Conservation (phyloP, 2,888 invertebrate species). For the Erebia palarica region DNA sequence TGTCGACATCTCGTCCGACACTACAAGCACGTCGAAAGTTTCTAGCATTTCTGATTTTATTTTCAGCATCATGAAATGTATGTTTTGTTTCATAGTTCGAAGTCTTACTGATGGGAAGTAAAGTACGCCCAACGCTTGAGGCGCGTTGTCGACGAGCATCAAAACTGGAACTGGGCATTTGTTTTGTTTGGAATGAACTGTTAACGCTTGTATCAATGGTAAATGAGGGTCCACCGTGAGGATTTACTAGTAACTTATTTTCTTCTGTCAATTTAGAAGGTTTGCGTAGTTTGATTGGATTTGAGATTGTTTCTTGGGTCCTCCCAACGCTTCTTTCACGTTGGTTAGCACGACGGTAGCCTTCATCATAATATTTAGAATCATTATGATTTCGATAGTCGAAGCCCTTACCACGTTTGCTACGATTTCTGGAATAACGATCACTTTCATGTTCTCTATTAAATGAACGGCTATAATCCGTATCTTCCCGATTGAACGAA, state of each 20-base stretch:
- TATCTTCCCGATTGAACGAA: slow-evolving; percentile 41
- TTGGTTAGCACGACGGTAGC: slow-evolving; percentile 40
- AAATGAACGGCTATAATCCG: slow-evolving; percentile 35
- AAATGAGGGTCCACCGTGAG: slow-evolving; percentile 58
- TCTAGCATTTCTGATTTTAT: slow-evolving; percentile 38
- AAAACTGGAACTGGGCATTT: slow-evolving; percentile 42
- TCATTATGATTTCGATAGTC: slow-evolving; percentile 42
- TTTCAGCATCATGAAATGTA: not conserved
- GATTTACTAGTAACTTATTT: slow-evolving; percentile 54
- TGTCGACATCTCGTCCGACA: slow-evolving; percentile 58
- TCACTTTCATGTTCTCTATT: slow-evolving; percentile 46
- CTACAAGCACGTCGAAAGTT: slow-evolving; percentile 63
- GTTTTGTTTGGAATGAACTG: slow-evolving; percentile 59
- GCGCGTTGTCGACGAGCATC: slow-evolving; percentile 63
- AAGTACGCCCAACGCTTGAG: slow-evolving; percentile 65
- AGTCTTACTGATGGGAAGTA: slow-evolving; percentile 38
- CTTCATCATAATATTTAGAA: slow-evolving; percentile 46
- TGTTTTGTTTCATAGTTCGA: slow-evolving; percentile 22
- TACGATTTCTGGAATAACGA: slow-evolving; percentile 42
- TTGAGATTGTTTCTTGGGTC: slow-evolving; percentile 4
- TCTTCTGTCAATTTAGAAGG: slow-evolving; percentile 33
- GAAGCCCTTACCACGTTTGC: slow-evolving; percentile 27
- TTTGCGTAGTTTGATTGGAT: not conserved
- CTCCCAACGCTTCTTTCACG: slow-evolving; percentile 52
- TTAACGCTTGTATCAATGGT: slow-evolving; percentile 70